These are phyloP conservation scores for Erpobdella octoculata DNA, from an alignment of 2,888 invertebrate species.

Conservation along the genomic window DNA sequence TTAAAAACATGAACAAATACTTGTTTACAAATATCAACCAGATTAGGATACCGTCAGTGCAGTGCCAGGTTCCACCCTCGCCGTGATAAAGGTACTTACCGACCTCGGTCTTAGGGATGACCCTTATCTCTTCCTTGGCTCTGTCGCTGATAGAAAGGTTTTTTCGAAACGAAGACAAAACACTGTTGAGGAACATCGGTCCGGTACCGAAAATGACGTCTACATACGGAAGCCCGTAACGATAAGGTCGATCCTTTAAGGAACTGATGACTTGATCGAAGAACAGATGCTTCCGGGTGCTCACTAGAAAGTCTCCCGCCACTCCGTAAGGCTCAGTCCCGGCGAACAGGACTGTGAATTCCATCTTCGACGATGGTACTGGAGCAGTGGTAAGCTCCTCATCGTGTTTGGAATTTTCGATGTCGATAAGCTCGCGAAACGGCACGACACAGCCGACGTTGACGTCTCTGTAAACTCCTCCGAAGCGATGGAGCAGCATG, in stretches of 20 bases:
- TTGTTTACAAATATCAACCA: constrained; percentile 11
- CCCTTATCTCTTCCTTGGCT: constrained; percentile 5
- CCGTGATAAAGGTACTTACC: constrained; percentile 13
- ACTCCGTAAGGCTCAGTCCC: neutral
- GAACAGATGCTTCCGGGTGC: constrained; percentile 4
- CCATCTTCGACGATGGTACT: neutral
- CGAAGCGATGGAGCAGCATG: constrained; percentile 16
- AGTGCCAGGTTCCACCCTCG: constrained; percentile 21
- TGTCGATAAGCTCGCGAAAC: neutral
- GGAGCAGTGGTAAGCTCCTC: neutral
- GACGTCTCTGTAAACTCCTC: constrained; percentile 25
- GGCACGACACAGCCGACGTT: constrained; percentile 21
- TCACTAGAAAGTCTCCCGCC: constrained; percentile 21
- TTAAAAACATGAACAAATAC: neutral
- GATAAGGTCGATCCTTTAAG: neutral
- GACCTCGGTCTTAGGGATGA: no score
- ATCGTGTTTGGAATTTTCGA: neutral
- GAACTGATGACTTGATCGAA: neutral
- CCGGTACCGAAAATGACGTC: constrained; percentile 24
- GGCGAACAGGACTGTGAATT: constrained; percentile 15
- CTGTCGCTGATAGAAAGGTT: neutral
- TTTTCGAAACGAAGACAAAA: neutral
- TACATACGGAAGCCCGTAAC: constrained; percentile 13
- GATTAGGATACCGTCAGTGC: constrained; percentile 8
- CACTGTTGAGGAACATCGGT: constrained; percentile 2